Base-by-base conservation (phyloP, 1,140 invertebrate genomes). In the Sycophila sp. region DNA sequence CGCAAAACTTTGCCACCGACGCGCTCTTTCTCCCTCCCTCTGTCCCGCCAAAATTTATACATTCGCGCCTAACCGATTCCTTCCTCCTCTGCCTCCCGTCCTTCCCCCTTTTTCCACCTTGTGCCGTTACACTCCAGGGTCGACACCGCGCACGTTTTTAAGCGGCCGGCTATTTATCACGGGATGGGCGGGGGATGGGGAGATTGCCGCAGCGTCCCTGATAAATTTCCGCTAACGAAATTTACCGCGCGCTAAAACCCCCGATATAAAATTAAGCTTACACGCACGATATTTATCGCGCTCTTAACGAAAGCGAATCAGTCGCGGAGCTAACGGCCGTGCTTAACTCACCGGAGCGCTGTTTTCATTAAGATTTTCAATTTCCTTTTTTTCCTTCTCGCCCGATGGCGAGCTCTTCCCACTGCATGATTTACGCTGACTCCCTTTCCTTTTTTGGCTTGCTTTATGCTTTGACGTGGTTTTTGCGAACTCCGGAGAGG, bases 241-340 rank as follows among this genome's bases (percentile, higher is more conserved):
- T 67, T 67, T 45, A 17, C 15, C 49, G 8, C 13, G 34, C 36
- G 15, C 28, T 58, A 56, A 58, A 42, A 45, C 28, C 58, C n/a
- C 4, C 64, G 30, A 47, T 42, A 58, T 58, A 58, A 56, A 67
- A 66, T 56, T 58, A 67, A 67, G 53, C 64, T 67, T 45, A 26
- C 38, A 17, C 26, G 28, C 17, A 6, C 2, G 38, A 67, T 47
- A 58, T 58, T 56, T 67, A 67, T 67, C 53, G 28, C 38, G 2
- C 17, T 19, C 2, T 53, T 32, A 45, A 30, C 28, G 6, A 47
- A 63, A 45, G 15, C 59, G 42, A 42, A 62, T 62, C 28, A 47
- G 28, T 47, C 0, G 13, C n/a, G 40, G 15, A 2, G 15, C 6
- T 1, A 19, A 5, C n/a, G 40, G 15, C 2, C 19, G 5, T 7